A percentile compares a stretch with the other conserved stretches of the same genome.
These are phyloP conservation scores for Harlomillsia oculata DNA, from an alignment of 1,140 invertebrate species.

Conservation along the genomic window DNA sequence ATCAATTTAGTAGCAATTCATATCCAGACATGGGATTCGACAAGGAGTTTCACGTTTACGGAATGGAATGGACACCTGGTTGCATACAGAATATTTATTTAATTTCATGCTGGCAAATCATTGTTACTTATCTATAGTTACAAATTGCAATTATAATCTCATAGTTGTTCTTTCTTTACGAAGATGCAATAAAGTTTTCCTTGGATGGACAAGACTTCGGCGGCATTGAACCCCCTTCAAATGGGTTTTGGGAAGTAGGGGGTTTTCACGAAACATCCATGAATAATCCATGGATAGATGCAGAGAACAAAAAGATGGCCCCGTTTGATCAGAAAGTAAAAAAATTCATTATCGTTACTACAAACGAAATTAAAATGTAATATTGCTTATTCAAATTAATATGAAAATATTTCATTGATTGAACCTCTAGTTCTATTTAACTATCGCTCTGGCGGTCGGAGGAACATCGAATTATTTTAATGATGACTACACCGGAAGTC, in stretches of 20 bases:
- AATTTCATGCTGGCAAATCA: not conserved
- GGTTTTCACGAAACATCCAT: conserved; percentile 25
- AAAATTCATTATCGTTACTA: not conserved
- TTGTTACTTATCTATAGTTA: not conserved
- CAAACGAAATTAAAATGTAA: not conserved
- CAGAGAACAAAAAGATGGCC: conserved; percentile 45
- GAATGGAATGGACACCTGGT: conserved; percentile 39
- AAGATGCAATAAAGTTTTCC: conserved; percentile 37
- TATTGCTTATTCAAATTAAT: not conserved
- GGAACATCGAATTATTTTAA: conserved; percentile 50
- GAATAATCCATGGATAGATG: conserved; percentile 40
- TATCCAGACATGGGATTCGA: conserved; percentile 42
- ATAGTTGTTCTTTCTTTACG: conserved; percentile 1
- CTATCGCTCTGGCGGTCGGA: conserved; percentile 27
- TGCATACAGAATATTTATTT: not conserved
- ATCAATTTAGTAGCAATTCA: conserved; percentile 43
- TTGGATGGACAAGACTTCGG: conserved; percentile 36
- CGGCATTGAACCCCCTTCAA: conserved; percentile 30
- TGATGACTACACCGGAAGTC: conserved; percentile 42
- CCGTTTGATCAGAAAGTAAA: conserved; percentile 62
- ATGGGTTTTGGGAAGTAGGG: conserved; percentile 40
- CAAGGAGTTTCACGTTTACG: conserved; percentile 39
- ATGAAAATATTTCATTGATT: not conserved
- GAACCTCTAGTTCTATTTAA: conserved; percentile 23
- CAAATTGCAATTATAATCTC: not conserved